These are phyloP conservation scores for Chironomus tentans DNA, from an alignment of 2,888 invertebrate genomes.

Conservation along the genomic window DNA sequence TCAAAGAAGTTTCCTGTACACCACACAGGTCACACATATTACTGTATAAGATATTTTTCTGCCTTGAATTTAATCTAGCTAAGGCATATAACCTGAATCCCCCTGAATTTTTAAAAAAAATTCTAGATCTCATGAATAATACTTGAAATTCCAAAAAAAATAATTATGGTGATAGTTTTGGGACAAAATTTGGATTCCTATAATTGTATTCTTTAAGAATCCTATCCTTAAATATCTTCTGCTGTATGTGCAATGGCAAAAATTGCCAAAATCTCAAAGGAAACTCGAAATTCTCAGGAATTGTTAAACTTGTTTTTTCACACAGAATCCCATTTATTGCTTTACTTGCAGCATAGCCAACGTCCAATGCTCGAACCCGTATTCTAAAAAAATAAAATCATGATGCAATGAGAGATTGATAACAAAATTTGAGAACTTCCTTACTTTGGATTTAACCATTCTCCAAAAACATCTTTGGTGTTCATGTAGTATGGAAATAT, in stretches of 20 bases:
- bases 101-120: too few relatives aligned
- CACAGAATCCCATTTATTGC: not conserved
- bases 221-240: not conserved
- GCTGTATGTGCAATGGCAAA: not conserved
- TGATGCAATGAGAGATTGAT: too few relatives aligned
- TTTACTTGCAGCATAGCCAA: not conserved
- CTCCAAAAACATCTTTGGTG: conserved; percentile 2
- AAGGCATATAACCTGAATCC: too few relatives aligned
- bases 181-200: not conserved
- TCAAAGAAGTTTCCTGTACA: too few relatives aligned
- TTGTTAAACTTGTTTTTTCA: not conserved
- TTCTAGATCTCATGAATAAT: too few relatives aligned
- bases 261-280: not conserved
- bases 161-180: too few relatives aligned
- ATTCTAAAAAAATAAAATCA: conserved; percentile 7
- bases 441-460: conserved; percentile 17
- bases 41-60: too few relatives aligned
- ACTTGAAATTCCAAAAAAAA: not conserved
- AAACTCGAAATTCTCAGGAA: not conserved
- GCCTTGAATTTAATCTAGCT: too few relatives aligned
- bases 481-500: conserved; percentile 26
- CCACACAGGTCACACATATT: too few relatives aligned
- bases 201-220: not conserved
- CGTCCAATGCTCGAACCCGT: not conserved
- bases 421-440: not conserved